Percentiles rank a stretch among this genome's conserved stretches.
Conservation (phyloP, 2,888 invertebrate genomes). For the Drosophila yooni region DNA sequence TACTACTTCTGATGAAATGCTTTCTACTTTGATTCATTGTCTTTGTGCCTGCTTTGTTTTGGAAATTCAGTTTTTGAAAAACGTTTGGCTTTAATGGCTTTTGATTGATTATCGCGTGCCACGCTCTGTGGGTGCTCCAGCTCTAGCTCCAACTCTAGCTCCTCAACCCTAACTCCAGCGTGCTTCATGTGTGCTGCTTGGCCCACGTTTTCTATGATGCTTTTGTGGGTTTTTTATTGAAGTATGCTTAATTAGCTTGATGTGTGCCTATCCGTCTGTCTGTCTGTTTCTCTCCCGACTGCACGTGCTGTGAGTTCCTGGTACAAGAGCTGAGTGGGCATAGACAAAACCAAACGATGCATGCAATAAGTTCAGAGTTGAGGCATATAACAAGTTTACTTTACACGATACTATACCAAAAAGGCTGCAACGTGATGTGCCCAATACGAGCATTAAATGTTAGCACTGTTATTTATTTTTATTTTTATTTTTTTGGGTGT, state of each 20-base stretch:
- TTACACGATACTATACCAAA: constrained; percentile 26
- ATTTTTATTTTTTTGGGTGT: not conserved
- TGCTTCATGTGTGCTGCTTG: constrained; percentile 72
- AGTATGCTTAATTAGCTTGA: constrained; percentile 79
- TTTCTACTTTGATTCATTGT: constrained; percentile 78
- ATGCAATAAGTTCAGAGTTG: constrained; percentile 60
- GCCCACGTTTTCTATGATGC: constrained; percentile 75
- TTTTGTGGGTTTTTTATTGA: constrained; percentile 62
- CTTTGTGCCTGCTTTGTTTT: constrained; percentile 51
- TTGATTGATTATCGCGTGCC: constrained; percentile 82
- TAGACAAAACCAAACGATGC: constrained; percentile 35
- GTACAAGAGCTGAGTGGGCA: constrained; percentile 59
- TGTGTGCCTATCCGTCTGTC: constrained; percentile 39
- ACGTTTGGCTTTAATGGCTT: constrained; percentile 81
- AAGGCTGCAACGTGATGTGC: constrained; percentile 40
- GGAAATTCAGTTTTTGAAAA: constrained; percentile 52
- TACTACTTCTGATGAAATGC: constrained; percentile 77
- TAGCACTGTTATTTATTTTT: not conserved
- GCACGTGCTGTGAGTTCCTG: constrained; percentile 78
- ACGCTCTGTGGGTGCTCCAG: constrained; percentile 76
- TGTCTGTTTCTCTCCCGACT: constrained; percentile 25
- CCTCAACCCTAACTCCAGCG: constrained; percentile 7
- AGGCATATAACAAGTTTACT: constrained; percentile 48
- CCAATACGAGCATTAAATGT: constrained; percentile 8
- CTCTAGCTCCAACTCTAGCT: constrained; percentile 29